A percentile compares a stretch with the other conserved stretches of the same genome.
phyloP scores from a whole-genome alignment of 2,888 invertebrate genomes.

The Drosophila limbata region DNA sequence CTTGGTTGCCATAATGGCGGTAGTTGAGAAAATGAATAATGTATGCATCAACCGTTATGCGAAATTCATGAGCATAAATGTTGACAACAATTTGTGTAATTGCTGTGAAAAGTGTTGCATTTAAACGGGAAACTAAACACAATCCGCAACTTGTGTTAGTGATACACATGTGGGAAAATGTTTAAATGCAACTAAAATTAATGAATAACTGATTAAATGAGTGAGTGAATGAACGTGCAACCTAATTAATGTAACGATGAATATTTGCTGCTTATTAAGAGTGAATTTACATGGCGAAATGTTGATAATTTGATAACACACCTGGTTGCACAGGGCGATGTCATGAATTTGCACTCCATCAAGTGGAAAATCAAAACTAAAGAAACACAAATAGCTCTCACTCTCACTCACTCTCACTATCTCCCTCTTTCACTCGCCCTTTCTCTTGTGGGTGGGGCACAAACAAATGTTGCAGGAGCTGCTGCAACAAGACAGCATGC shows the following conservation, averaged over 20 bases:
- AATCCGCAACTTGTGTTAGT: conserved; percentile 2
- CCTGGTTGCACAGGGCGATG: conserved; percentile 56
- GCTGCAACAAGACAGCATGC: conserved; percentile 15
- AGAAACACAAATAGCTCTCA: conserved; percentile 25
- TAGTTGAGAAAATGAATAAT: conserved; percentile 52
- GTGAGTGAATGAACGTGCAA: conserved; percentile 25
- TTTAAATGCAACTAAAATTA: conserved; percentile 2
- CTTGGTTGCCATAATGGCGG: conserved; percentile 53
- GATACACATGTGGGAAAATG: conserved; percentile 3
- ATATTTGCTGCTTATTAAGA: conserved; percentile 58
- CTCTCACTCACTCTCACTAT: conserved; percentile 1
- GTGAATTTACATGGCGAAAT: conserved; percentile 64
- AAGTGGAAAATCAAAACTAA: conserved; percentile 78
- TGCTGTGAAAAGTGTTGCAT: conserved; percentile 30
- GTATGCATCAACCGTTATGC: conserved; percentile 26
- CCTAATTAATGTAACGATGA: conserved; percentile 62
- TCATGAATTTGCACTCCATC: conserved; percentile 73
- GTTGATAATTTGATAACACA: conserved; percentile 73
- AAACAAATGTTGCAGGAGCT: conserved; percentile 16
- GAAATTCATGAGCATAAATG: conserved; percentile 48
- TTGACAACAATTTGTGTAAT: conserved; percentile 58
- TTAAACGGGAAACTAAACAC: conserved; percentile 16
- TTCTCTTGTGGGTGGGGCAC: conserved; percentile 6
- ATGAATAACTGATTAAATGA: conserved; percentile 11
- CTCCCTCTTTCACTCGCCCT: background rate